These are phyloP conservation scores for Plebejus anna DNA, from an alignment of 2,888 invertebrate genomes.

Conservation along the genomic window DNA sequence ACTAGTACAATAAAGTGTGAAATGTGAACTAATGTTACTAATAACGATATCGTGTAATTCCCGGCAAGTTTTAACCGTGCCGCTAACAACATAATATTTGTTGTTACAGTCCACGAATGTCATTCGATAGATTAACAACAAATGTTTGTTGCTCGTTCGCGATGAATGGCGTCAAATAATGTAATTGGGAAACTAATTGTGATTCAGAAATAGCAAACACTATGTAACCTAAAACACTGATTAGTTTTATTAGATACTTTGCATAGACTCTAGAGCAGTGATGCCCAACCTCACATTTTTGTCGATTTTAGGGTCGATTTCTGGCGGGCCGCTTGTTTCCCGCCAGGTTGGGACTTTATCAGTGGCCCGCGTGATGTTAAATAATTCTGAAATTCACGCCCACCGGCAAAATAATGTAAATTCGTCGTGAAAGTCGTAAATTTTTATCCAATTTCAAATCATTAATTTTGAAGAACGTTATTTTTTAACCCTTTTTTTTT, in stretches of 20 bases:
- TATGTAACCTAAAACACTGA: neutral
- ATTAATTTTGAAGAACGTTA: too few relatives aligned
- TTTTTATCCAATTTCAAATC: too few relatives aligned
- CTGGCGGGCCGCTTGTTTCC: too few relatives aligned
- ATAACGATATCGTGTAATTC: neutral
- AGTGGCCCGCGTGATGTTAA: too few relatives aligned
- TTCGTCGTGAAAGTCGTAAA: too few relatives aligned
- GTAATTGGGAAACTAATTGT: neutral
- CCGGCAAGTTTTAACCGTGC: neutral
- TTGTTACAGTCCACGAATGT: neutral
- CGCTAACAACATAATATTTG: neutral
- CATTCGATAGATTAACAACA: neutral
- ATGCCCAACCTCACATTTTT: too few relatives aligned
- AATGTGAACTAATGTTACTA: neutral
- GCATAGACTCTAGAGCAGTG: too few relatives aligned
- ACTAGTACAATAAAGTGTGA: neutral
- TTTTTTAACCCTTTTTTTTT: too few relatives aligned
- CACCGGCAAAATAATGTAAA: too few relatives aligned
- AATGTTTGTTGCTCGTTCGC: neutral
- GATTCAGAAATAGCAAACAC: neutral
- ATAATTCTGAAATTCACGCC: too few relatives aligned
- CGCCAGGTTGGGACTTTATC: too few relatives aligned
- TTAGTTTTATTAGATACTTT: neutral
- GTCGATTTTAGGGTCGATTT: too few relatives aligned
- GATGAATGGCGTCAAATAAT: neutral